phyloP scores from a whole-genome alignment of 2,113 vertebrate species.

The Myrmophylax atrothorax region DNA sequence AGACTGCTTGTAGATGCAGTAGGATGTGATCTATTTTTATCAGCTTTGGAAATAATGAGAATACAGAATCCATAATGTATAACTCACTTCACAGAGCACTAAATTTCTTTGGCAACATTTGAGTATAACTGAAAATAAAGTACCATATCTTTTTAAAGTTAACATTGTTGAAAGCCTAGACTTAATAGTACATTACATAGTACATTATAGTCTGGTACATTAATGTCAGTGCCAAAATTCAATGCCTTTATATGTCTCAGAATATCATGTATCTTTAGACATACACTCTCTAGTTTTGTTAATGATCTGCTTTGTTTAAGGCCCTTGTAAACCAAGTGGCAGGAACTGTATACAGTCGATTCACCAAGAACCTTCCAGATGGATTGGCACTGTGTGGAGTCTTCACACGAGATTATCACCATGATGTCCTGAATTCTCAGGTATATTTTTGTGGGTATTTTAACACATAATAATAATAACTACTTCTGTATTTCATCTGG shows the following conservation, averaged over 20 bases:
- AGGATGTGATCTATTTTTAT: background rate
- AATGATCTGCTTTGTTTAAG: conserved; percentile 30
- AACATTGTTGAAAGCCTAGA: background rate
- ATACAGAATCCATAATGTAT: background rate
- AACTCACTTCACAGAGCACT: background rate
- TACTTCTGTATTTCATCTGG: background rate
- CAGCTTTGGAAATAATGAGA: background rate
- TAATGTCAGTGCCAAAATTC: background rate
- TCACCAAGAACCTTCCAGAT: conserved; percentile 59
- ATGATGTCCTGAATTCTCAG: conserved; percentile 65
- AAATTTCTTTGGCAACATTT: background rate
- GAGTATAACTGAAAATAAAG: background rate
- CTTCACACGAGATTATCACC: conserved; percentile 66
- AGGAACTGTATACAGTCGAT: conserved; percentile 53
- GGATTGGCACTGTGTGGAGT: conserved; percentile 59
- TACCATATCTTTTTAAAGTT: background rate
- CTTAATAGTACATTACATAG: background rate
- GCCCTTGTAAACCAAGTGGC: conserved; percentile 75
- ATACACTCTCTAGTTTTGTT: background rate
- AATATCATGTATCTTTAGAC: background rate
- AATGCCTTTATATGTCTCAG: background rate
- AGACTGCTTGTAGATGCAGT: background rate
- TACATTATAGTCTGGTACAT: background rate
- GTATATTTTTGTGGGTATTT: conserved; percentile 18
- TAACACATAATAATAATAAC: background rate